Evolutionary conservation across 2,888 invertebrate species (phyloP).

Genomic region (Lycaena phlaeas): DNA sequence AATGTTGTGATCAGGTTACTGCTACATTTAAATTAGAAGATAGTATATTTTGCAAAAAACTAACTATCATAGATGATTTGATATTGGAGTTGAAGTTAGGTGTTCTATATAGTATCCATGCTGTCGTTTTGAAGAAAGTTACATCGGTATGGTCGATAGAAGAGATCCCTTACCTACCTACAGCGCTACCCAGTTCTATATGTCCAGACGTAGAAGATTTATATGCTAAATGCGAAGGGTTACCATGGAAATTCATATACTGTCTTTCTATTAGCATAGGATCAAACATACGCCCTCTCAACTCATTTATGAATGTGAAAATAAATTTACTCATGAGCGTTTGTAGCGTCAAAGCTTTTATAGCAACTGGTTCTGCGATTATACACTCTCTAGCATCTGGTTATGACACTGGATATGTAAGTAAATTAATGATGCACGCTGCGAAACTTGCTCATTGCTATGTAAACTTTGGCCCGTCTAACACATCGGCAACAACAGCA

Average conservation of each 20-base stretch:
- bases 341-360: conserved; percentile 46
- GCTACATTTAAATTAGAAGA: conserved; percentile 37
- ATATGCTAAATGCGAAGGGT: conserved; percentile 34
- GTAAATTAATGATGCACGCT: conserved; percentile 43
- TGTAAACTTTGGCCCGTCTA: conserved; percentile 34
- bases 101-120: conserved; percentile 32
- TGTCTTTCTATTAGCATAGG: conserved; percentile 55
- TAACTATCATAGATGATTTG: conserved; percentile 44
- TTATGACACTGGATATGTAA: conserved; percentile 43
- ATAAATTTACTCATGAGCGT: conserved; percentile 52
- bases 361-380: conserved; percentile 34
- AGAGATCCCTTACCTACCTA: conserved; percentile 27
- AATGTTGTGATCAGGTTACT: conserved; percentile 49
- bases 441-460: conserved; percentile 40
- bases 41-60: conserved; percentile 29
- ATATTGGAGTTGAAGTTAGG: conserved; percentile 40
- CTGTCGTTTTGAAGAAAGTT: conserved; percentile 36
- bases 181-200: conserved; percentile 33
- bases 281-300: conserved; percentile 42
- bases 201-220: conserved; percentile 40
- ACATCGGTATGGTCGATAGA: conserved; percentile 44
- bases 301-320: conserved; percentile 57
- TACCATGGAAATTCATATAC: conserved; percentile 58
- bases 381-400: conserved; percentile 48
- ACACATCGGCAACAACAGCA: conserved; percentile 31